Percentiles rank a stretch among this genome's conserved stretches.
Evolutionary conservation across 2,888 invertebrate genomes (phyloP).

Genomic region (Melanargia galathea): DNA sequence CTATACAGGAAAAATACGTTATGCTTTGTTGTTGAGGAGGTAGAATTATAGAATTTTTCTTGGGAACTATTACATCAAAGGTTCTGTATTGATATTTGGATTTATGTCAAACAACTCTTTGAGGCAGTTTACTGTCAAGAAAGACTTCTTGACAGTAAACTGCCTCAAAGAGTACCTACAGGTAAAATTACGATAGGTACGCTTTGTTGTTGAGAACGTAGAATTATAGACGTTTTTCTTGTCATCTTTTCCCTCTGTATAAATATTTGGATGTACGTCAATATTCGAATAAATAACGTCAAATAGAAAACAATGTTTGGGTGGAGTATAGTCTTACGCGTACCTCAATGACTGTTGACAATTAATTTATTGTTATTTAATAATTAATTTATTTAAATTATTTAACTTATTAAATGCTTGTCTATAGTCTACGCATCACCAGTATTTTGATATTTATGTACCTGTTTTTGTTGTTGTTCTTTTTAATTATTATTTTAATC

Average conservation of each 20-base stretch:
- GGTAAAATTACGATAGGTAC: no score
- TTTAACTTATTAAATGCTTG: slow-evolving; percentile 45
- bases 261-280: no score
- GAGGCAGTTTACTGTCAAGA: no score
- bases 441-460: slow-evolving; percentile 40
- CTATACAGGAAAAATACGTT: neutral
- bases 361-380: slow-evolving; percentile 71
- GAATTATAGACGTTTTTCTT: no score
- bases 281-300: neutral
- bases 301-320: neutral
- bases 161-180: neutral
- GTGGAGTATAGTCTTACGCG: slow-evolving; percentile 57
- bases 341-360: slow-evolving; percentile 65
- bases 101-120: no score
- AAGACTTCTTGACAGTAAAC: neutral
- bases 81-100: no score
- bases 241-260: no score
- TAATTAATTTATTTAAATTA: slow-evolving; percentile 74
- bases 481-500: slow-evolving; percentile 41
- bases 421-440: slow-evolving; percentile 41
- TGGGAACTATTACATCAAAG: neutral
- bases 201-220: no score
- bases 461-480: slow-evolving; percentile 37
- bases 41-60: neutral
- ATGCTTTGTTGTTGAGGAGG: neutral